Conservation (phyloP, 2,113 vertebrate genomes). For the Hiodon alosoides region DNA sequence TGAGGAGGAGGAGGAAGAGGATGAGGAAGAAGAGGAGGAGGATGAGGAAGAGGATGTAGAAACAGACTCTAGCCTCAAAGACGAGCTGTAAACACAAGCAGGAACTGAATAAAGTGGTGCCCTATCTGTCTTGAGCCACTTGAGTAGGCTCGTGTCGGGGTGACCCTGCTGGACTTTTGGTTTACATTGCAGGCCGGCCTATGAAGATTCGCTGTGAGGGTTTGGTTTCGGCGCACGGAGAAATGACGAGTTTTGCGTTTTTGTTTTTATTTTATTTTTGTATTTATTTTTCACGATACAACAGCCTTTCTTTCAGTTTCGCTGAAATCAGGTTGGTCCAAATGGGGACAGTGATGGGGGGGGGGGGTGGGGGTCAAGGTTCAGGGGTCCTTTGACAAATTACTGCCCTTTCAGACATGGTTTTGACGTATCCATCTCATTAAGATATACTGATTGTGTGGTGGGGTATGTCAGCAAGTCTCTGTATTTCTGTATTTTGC, state of each 20-base stretch:
- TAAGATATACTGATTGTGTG: no score
- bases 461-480: no score
- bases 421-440: no score
- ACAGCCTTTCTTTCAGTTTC: no score
- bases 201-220: neutral
- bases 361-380: no score
- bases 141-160: neutral
- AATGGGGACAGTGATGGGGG: no score
- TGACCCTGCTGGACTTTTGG: neutral
- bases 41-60: constrained; percentile 28
- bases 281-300: no score
- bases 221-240: neutral
- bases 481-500: no score
- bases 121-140: neutral
- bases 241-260: neutral
- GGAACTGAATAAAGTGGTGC: neutral
- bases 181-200: constrained; percentile 8
- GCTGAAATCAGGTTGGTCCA: no score
- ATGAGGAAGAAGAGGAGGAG: constrained; percentile 33
- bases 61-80: constrained; percentile 28
- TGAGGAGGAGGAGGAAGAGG: constrained; percentile 19
- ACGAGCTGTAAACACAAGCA: constrained; percentile 41
- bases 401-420: no score
- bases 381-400: no score
- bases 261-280: constrained; percentile 5